Evolutionary conservation across 2,797 vertebrate species (phyloP).

Genomic region (Leptatherina wallacei): DNA sequence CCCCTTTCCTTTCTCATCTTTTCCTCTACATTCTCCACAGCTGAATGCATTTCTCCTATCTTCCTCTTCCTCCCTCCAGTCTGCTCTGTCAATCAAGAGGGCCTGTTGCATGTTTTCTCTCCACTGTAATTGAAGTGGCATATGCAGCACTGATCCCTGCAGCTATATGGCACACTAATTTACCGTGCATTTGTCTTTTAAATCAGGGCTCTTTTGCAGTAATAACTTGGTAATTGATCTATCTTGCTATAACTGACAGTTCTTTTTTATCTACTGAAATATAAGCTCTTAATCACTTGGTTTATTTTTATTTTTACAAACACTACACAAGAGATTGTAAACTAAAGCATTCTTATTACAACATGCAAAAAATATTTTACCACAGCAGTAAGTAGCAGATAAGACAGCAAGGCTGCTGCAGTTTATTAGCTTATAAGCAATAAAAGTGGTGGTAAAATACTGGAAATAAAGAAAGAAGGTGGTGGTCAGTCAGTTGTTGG

Average conservation of each 20-base stretch:
- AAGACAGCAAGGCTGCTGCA: constrained; percentile 3
- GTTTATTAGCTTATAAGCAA: constrained; percentile 38
- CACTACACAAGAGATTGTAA: neutral
- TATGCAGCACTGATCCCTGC: constrained; percentile 37
- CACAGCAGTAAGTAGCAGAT: neutral
- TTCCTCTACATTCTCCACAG: constrained; percentile 20
- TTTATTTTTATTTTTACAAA: neutral
- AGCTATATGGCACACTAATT: constrained; percentile 39
- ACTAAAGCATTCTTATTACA: constrained; percentile 15
- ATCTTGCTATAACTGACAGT: neutral
- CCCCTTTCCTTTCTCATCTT: neutral
- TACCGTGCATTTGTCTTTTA: constrained; percentile 14
- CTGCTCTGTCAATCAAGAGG: constrained; percentile 72
- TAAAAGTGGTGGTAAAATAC: constrained; percentile 30
- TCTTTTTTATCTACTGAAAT: neutral
- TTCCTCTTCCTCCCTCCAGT: constrained; percentile 50
- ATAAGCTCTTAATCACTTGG: neutral
- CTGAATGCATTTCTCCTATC: constrained; percentile 21
- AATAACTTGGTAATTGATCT: neutral
- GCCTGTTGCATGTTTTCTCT: constrained; percentile 64
- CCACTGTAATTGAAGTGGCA: constrained; percentile 46
- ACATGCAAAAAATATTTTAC: neutral
- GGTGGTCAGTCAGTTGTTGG: constrained; percentile 17
- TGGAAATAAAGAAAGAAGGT: constrained; percentile 55
- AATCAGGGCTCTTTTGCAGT: constrained; percentile 7